These are phyloP conservation scores for Hylaea fasciaria DNA, from an alignment of 2,888 invertebrate species.

Conservation along the genomic window DNA sequence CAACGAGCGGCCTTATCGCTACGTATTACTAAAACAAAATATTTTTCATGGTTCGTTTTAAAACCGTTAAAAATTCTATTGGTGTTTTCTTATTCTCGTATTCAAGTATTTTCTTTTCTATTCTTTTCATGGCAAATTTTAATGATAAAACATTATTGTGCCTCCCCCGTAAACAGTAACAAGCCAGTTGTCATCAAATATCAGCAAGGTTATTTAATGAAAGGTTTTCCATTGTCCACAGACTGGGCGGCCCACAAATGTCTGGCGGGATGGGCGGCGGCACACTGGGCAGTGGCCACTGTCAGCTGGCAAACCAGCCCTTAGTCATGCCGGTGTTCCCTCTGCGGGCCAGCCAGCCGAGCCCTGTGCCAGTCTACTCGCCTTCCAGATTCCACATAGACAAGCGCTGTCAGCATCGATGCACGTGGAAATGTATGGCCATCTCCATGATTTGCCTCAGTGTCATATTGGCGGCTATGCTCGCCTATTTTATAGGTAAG, in stretches of 20 bases:
- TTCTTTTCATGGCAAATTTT: no score
- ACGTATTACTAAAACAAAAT: no score
- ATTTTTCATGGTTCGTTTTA: no score
- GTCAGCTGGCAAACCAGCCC: slow-evolving; percentile 89
- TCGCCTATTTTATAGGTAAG: slow-evolving; percentile 98
- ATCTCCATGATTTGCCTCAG: slow-evolving; percentile 96
- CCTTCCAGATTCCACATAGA: slow-evolving; percentile 97
- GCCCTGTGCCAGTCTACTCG: slow-evolving; percentile 90
- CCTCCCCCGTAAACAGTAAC: no score
- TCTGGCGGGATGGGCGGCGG: slow-evolving; percentile 86
- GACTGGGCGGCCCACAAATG: slow-evolving; percentile 84
- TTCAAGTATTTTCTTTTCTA: no score
- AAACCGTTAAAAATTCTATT: no score
- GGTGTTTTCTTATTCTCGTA: no score
- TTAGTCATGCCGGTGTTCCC: slow-evolving; percentile 96
- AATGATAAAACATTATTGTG: no score
- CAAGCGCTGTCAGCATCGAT: slow-evolving; percentile 96
- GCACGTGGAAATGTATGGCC: slow-evolving; percentile 98
- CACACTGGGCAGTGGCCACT: slow-evolving; percentile 87
- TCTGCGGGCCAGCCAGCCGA: slow-evolving; percentile 92
- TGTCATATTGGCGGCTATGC: slow-evolving; percentile 95
- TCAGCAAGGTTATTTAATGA: background rate
- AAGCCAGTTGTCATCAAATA: no score
- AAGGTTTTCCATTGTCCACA: slow-evolving; percentile 55
- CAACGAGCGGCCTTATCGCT: no score